Conservation (phyloP, 2,888 invertebrate genomes). For the Aethes cnicana region DNA sequence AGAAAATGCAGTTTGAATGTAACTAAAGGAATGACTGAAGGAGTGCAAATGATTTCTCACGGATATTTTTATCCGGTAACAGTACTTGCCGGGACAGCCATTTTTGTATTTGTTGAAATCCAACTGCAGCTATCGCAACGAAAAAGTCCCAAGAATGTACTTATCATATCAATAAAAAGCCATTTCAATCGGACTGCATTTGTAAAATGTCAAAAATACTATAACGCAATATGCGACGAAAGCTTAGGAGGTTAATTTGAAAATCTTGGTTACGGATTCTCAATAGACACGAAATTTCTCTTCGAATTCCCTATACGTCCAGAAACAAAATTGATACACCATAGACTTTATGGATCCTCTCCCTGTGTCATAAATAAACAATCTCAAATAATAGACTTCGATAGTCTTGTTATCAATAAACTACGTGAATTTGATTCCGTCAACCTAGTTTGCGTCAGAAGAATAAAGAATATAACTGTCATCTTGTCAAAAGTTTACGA, state of each 20-base stretch:
- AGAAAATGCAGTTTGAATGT: slow-evolving; percentile 54
- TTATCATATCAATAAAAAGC: too few species aligned
- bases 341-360: slow-evolving; percentile 7
- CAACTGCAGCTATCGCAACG: too few species aligned
- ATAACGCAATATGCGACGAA: too few species aligned
- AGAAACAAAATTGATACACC: slow-evolving; percentile 15
- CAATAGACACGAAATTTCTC: too few species aligned
- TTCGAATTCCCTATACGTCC: slow-evolving; percentile 5
- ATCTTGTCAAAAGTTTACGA: slow-evolving; percentile 44
- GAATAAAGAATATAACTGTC: slow-evolving; percentile 39
- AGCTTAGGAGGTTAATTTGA: slow-evolving; percentile 1
- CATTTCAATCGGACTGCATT: too few species aligned
- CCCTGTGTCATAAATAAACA: slow-evolving; percentile 17
- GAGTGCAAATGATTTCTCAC: slow-evolving; percentile 23
- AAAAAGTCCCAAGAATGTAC: too few species aligned
- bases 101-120: too few species aligned
- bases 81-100: too few species aligned
- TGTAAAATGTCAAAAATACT: too few species aligned
- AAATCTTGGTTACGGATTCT: slow-evolving; percentile 10
- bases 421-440: slow-evolving; percentile 9
- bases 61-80: slow-evolving; percentile 17
- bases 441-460: slow-evolving; percentile 19
- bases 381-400: slow-evolving; percentile 19
- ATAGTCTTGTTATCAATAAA: slow-evolving; percentile 23
- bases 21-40: slow-evolving; percentile 33